Conservation (phyloP, 2,888 invertebrate genomes). For the Coremacera marginata region DNA sequence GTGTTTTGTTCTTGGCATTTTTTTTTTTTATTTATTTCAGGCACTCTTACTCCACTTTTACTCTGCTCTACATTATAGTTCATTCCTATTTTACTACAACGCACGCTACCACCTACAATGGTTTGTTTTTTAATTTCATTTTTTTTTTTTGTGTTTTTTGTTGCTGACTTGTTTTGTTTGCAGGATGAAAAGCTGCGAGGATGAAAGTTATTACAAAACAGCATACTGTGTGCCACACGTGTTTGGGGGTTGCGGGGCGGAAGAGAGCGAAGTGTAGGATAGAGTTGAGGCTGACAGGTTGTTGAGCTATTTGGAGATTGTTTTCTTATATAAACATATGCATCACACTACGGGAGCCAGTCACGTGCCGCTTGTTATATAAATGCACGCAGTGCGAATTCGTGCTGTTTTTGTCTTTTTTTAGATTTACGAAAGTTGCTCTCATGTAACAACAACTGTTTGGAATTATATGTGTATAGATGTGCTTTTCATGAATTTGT, state of each 20-base stretch:
- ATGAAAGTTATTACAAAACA: no score
- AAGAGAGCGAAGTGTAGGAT: background rate
- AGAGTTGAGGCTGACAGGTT: no score
- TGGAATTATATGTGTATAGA: no score
- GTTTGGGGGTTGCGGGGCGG: no score
- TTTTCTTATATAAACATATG: background rate
- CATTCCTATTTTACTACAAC: no score
- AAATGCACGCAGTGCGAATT: constrained; percentile 15
- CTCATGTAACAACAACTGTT: background rate
- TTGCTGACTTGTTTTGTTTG: no score
- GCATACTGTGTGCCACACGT: no score
- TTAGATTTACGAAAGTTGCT: background rate
- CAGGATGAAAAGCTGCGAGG: background rate
- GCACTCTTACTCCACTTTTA: background rate
- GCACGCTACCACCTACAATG: no score
- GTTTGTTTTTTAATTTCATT: no score
- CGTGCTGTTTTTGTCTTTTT: background rate
- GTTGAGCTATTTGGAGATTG: no score
- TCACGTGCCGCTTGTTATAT: constrained; percentile 19
- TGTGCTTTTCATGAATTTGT: no score
- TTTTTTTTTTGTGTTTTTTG: no score
- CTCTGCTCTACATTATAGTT: background rate
- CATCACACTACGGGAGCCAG: background rate
- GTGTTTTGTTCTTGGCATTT: background rate
- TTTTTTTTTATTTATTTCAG: background rate